Percentiles rank a stretch among this genome's conserved stretches.
phyloP scores from a whole-genome alignment of 2,888 invertebrate species.

The Tholera decimalis region DNA sequence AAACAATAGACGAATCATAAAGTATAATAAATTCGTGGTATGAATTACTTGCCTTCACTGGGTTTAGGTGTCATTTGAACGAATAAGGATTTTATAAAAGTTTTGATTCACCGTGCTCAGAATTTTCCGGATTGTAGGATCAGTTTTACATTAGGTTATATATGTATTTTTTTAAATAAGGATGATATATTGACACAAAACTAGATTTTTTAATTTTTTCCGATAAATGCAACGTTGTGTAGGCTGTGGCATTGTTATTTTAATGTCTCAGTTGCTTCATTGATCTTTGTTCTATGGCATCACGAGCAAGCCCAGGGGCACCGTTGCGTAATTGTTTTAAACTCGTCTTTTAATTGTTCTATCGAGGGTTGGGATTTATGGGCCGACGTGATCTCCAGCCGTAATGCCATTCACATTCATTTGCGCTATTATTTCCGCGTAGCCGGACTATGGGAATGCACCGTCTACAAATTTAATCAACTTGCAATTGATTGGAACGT shows the following conservation, averaged over 20 bases:
- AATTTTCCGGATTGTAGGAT: constrained; percentile 7
- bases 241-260: constrained; percentile 15
- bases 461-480: constrained; percentile 86
- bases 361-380: constrained; percentile 89
- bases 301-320: constrained; percentile 86
- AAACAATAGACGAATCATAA: constrained; percentile 25
- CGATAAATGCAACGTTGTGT: background rate
- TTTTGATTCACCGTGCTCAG: background rate
- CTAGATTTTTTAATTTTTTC: background rate
- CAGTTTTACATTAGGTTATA: background rate
- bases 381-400: constrained; percentile 87
- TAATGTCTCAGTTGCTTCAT: constrained; percentile 27
- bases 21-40: constrained; percentile 30
- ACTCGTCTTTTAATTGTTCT: constrained; percentile 91
- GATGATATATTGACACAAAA: background rate
- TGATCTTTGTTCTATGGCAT: constrained; percentile 75
- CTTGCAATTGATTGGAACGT: constrained; percentile 76
- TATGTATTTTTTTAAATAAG: background rate
- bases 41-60: constrained; percentile 24
- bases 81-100: constrained; percentile 20
- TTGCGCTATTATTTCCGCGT: constrained; percentile 89
- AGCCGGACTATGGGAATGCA: constrained; percentile 85
- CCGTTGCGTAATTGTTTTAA: constrained; percentile 91
- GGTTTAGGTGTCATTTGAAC: constrained; percentile 26
- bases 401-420: constrained; percentile 87